Percentiles rank a stretch among this genome's conserved stretches.
Evolutionary conservation across 2,888 invertebrate species (phyloP).

Genomic region (Chrysolina haemoptera): DNA sequence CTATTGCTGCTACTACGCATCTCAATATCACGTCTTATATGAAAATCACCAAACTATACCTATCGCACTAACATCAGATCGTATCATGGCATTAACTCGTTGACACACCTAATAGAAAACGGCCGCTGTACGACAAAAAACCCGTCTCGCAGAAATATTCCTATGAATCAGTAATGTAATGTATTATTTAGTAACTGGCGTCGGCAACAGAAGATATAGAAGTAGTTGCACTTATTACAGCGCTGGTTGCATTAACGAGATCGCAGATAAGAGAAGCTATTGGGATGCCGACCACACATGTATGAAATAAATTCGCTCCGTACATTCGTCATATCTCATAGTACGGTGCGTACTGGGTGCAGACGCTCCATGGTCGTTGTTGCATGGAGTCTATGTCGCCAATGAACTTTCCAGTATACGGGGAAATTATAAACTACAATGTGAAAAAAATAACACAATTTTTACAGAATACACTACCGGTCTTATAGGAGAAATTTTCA

Average conservation of each 20-base stretch:
- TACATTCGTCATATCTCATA: slow-evolving; percentile 47
- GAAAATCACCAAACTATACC: not conserved
- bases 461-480: too few relatives aligned
- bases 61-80: not conserved
- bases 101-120: slow-evolving; percentile 40
- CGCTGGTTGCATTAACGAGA: slow-evolving; percentile 49
- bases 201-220: slow-evolving; percentile 41
- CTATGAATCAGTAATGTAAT: slow-evolving; percentile 54
- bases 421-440: too few relatives aligned
- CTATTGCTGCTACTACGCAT: too few relatives aligned
- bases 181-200: slow-evolving; percentile 51
- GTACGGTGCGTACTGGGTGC: slow-evolving; percentile 16
- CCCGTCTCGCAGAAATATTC: slow-evolving; percentile 40
- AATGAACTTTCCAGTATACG: too few relatives aligned
- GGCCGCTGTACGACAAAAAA: slow-evolving; percentile 34
- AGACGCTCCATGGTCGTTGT: not conserved
- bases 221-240: slow-evolving; percentile 49
- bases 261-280: slow-evolving; percentile 49
- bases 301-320: slow-evolving; percentile 45
- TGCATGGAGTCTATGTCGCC: too few relatives aligned
- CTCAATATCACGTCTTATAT: not conserved
- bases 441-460: too few relatives aligned
- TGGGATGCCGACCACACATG: slow-evolving; percentile 49
- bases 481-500: too few relatives aligned
- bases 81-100: slow-evolving; percentile 22